Conservation (phyloP, 1,140 invertebrate genomes). For the Hylaeus volcanicus region DNA sequence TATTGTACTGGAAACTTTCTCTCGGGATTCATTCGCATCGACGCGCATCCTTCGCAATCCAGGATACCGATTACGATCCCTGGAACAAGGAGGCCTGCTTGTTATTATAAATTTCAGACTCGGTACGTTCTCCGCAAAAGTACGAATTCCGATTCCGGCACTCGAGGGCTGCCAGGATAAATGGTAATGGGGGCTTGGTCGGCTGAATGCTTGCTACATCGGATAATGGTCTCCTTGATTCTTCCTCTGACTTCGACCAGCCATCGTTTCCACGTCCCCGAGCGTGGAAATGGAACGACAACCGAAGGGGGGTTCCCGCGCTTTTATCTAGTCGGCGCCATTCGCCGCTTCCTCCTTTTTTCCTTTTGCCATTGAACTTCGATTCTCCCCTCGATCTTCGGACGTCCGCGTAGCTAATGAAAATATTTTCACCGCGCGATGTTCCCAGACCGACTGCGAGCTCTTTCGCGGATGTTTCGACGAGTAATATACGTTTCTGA, state of each 20-base stretch:
- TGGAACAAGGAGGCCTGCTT: conserved; percentile 43
- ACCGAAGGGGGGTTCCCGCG: neutral
- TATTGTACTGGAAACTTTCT: no score
- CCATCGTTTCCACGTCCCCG: conserved; percentile 7
- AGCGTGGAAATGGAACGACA: neutral
- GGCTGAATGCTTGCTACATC: conserved; percentile 48
- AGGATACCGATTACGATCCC: conserved; percentile 3
- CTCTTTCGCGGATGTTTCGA: no score
- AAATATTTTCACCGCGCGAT: no score
- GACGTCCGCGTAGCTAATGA: no score
- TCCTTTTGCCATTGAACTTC: no score
- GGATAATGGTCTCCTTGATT: conserved; percentile 63
- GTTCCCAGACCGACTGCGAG: no score
- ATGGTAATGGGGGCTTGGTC: conserved; percentile 64
- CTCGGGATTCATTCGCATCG: neutral
- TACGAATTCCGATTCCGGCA: conserved; percentile 67
- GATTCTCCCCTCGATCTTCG: no score
- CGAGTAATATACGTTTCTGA: no score
- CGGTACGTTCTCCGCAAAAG: conserved; percentile 54
- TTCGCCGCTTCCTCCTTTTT: neutral
- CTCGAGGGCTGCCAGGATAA: conserved; percentile 54
- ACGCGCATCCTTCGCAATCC: conserved; percentile 15
- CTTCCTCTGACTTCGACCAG: conserved; percentile 1
- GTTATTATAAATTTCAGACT: conserved; percentile 63
- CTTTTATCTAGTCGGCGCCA: conserved; percentile 2